Percentiles rank a stretch among this genome's conserved stretches.
Conservation (phyloP, 2,113 vertebrate species). For the Chlamydotis undulata region DNA sequence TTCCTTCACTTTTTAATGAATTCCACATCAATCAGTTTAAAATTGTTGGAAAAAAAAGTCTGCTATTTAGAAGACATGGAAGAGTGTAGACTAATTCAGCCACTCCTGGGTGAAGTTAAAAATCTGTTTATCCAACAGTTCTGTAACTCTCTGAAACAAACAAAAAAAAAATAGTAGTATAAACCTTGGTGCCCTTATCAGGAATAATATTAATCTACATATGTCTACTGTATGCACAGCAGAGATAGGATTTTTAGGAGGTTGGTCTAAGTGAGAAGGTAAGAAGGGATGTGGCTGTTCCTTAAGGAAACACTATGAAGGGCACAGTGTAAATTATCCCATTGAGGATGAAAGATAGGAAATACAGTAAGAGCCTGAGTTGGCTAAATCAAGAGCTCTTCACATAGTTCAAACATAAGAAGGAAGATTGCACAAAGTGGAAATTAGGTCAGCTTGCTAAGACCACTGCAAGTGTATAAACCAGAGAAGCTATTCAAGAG, state of each 20-base stretch:
- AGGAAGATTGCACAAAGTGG: not conserved
- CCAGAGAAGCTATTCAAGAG: not conserved
- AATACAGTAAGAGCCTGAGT: not conserved
- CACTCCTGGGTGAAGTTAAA: not conserved
- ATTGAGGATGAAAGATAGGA: not conserved
- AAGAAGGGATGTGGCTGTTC: not conserved
- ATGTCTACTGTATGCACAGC: not conserved
- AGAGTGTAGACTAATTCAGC: not conserved
- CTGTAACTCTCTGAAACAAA: not conserved
- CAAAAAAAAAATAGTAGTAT: not conserved
- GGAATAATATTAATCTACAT: not conserved
- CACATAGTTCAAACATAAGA: not conserved
- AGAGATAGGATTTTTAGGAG: not conserved
- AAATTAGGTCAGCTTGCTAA: slow-evolving; percentile 26
- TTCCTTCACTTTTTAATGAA: not conserved
- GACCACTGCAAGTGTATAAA: not conserved
- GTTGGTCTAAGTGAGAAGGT: not conserved
- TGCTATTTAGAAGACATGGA: not conserved
- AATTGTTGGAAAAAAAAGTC: not conserved
- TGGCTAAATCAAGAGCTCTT: slow-evolving; percentile 18
- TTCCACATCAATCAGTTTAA: not conserved
- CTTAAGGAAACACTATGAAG: not conserved
- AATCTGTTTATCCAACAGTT: not conserved
- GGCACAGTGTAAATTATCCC: not conserved
- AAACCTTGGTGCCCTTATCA: not conserved